Evolutionary conservation across 2,888 invertebrate species (phyloP).

Genomic region (Caenorhabditis angaria): DNA sequence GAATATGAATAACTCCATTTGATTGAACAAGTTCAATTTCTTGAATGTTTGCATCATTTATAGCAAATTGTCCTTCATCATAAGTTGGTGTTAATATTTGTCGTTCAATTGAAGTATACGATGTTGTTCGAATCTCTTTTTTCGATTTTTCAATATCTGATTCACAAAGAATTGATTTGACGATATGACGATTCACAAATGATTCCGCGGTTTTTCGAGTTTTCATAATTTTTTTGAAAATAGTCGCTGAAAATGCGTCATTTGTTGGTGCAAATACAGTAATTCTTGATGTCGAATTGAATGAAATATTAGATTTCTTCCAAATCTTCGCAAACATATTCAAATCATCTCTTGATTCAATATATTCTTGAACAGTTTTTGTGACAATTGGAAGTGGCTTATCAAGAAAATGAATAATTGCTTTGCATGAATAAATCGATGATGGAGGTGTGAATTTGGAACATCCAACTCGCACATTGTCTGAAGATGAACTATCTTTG

Average conservation of each 20-base stretch:
- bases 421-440: constrained; percentile 9
- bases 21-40: background rate
- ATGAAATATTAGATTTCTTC: background rate
- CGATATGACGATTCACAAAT: constrained; percentile 9
- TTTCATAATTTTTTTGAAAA: background rate
- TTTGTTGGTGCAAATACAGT: constrained; percentile 10
- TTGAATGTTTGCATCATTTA: background rate
- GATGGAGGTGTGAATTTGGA: background rate
- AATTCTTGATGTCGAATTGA: too few relatives aligned
- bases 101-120: background rate
- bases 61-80: background rate
- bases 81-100: background rate
- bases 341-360: background rate
- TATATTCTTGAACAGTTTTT: constrained; percentile 5
- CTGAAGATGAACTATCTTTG: background rate
- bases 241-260: constrained; percentile 10
- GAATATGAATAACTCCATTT: constrained; percentile 4
- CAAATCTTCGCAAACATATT: constrained; percentile 4
- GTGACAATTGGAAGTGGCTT: background rate
- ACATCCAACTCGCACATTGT: background rate
- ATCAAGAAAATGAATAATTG: constrained; percentile 10
- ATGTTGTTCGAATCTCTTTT: background rate
- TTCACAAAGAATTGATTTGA: background rate
- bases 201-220: background rate
- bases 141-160: background rate